Conservation (phyloP, 2,888 invertebrate species). For the Mycalesis mineus region DNA sequence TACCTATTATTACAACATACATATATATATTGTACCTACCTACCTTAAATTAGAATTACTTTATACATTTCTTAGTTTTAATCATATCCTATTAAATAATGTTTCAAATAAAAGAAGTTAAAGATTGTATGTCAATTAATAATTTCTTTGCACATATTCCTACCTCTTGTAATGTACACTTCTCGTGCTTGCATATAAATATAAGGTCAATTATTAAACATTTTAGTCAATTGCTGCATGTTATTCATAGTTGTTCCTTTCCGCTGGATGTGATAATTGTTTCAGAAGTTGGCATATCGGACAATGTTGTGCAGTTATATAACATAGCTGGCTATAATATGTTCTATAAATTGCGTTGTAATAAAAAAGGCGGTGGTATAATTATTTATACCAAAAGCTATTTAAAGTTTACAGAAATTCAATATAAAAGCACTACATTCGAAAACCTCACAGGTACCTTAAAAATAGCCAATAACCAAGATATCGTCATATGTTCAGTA, state of each 20-base stretch:
- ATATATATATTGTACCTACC: no score
- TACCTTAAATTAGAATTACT: no score
- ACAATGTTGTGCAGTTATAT: constrained; percentile 23
- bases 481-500: constrained; percentile 2
- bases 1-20: background rate
- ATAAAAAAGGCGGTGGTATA: constrained; percentile 29
- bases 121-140: constrained; percentile 16
- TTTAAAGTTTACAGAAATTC: constrained; percentile 14
- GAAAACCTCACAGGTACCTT: constrained; percentile 7
- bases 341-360: constrained; percentile 26
- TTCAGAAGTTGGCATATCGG: constrained; percentile 28
- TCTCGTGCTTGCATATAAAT: constrained; percentile 29
- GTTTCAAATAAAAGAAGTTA: constrained; percentile 9
- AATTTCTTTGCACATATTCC: constrained; percentile 14
- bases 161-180: constrained; percentile 13
- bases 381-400: constrained; percentile 22
- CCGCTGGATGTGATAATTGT: constrained; percentile 24
- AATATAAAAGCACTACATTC: constrained; percentile 11
- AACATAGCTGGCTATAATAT: constrained; percentile 32
- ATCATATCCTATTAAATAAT: no score
- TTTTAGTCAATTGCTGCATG: constrained; percentile 22
- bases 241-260: constrained; percentile 13
- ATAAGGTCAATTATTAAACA: constrained; percentile 32
- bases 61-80: no score
- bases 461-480: background rate